A percentile compares a stretch with the other conserved stretches of the same genome.
These are phyloP conservation scores for Antechinus stuartii DNA, from an alignment of 2,113 vertebrate genomes.

Conservation along the genomic window DNA sequence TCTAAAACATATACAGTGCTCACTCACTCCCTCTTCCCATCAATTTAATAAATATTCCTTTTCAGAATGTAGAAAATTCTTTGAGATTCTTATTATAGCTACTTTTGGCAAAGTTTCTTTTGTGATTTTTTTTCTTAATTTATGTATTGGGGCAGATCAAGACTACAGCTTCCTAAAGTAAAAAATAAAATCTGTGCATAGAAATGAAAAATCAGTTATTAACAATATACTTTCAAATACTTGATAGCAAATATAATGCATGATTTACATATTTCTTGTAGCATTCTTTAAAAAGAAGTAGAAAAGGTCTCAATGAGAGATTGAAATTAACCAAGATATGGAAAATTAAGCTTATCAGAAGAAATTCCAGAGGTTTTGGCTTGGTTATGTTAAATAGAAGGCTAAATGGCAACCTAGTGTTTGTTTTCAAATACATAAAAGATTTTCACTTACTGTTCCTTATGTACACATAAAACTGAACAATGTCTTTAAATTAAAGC, in stretches of 20 bases:
- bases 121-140: neutral
- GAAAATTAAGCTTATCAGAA: conserved; percentile 28
- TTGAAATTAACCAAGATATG: conserved; percentile 22
- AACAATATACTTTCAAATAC: conserved; percentile 38
- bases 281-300: conserved; percentile 31
- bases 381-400: conserved; percentile 36
- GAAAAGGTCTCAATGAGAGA: conserved; percentile 19
- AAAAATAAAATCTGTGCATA: neutral
- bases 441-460: neutral
- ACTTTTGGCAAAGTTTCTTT: neutral
- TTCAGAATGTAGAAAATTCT: neutral
- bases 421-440: conserved; percentile 9
- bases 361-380: neutral
- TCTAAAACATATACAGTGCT: neutral
- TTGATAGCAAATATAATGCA: conserved; percentile 26
- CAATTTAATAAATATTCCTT: neutral
- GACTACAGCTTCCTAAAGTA: neutral
- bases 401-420: neutral
- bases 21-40: neutral
- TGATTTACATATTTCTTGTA: conserved; percentile 37
- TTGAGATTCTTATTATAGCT: neutral
- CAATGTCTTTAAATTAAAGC: neutral
- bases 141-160: neutral
- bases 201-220: neutral
- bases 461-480: conserved; percentile 3